Conservation (phyloP, 1,140 invertebrate genomes). For the Charaxes varanes region DNA sequence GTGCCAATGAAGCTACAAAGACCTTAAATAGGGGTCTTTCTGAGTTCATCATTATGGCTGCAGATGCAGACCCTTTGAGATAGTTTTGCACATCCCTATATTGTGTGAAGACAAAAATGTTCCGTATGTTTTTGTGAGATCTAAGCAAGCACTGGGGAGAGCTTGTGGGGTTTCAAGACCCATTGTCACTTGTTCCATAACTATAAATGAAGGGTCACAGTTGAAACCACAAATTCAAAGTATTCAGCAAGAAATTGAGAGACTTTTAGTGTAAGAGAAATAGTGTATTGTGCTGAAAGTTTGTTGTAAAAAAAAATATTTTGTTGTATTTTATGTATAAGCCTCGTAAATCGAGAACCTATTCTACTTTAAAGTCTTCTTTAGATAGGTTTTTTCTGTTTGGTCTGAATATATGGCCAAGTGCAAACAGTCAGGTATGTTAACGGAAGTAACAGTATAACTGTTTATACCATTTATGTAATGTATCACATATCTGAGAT, state of each 20-base stretch:
- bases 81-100: slow-evolving; percentile 96
- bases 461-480: too few relatives aligned
- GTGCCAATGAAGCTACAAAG: slow-evolving; percentile 99
- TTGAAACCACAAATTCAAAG: slow-evolving; percentile 94
- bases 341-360: too few relatives aligned
- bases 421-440: too few relatives aligned
- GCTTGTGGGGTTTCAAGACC: slow-evolving; percentile 98
- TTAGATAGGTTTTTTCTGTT: too few relatives aligned
- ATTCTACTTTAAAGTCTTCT: too few relatives aligned
- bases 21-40: slow-evolving; percentile 95
- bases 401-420: too few relatives aligned
- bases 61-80: slow-evolving; percentile 97
- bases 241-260: slow-evolving; percentile 96
- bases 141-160: slow-evolving; percentile 97
- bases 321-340: too few relatives aligned
- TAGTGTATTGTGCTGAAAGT: too few relatives aligned
- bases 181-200: slow-evolving; percentile 97
- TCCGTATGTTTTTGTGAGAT: slow-evolving; percentile 98
- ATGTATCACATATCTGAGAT: too few relatives aligned
- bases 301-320: too few relatives aligned
- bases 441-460: too few relatives aligned
- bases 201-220: slow-evolving; percentile 97
- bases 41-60: slow-evolving; percentile 98
- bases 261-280: slow-evolving; percentile 91
- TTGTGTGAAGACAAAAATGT: slow-evolving; percentile 99